phyloP scores from a whole-genome alignment of 1,140 invertebrate species.

The Nomia melanderi region DNA sequence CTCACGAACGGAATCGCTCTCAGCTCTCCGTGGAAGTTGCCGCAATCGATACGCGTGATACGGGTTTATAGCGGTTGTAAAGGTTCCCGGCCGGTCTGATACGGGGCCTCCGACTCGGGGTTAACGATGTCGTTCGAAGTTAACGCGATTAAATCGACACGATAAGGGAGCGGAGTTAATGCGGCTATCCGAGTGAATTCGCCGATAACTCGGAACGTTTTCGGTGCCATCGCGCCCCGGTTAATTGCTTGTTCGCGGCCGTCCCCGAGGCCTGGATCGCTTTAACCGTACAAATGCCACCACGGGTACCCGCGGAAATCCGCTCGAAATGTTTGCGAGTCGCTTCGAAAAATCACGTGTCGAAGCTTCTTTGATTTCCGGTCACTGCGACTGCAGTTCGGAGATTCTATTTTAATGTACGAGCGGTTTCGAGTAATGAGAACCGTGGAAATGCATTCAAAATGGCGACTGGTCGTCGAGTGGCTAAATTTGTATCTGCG shows the following conservation, averaged over 20 bases:
- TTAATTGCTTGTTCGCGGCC: constrained; percentile 9
- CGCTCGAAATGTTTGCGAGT: too few relatives aligned
- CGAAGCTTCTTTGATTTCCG: too few relatives aligned
- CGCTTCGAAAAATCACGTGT: too few relatives aligned
- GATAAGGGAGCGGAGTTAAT: constrained; percentile 11
- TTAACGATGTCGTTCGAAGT: constrained; percentile 39
- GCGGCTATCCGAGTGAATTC: constrained; percentile 9
- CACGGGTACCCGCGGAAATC: too few relatives aligned
- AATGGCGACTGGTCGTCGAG: too few relatives aligned
- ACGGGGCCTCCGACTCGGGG: neutral
- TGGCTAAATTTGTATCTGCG: too few relatives aligned
- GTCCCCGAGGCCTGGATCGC: neutral
- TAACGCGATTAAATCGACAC: constrained; percentile 34
- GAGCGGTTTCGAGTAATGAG: too few relatives aligned
- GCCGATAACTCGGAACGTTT: constrained; percentile 5
- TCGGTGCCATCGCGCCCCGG: constrained; percentile 17
- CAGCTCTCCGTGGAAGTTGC: neutral
- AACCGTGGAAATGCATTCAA: too few relatives aligned
- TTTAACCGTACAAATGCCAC: constrained; percentile 10
- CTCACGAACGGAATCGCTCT: neutral
- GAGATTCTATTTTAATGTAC: too few relatives aligned
- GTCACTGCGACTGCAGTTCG: too few relatives aligned
- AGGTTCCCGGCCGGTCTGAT: constrained; percentile 1
- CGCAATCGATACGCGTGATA: constrained; percentile 18
- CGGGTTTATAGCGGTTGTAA: constrained; percentile 9